A percentile compares a stretch with the other conserved stretches of the same genome.
These are phyloP conservation scores for Mercenaria mercenaria DNA, from an alignment of 1,140 invertebrate species.

Conservation along the genomic window DNA sequence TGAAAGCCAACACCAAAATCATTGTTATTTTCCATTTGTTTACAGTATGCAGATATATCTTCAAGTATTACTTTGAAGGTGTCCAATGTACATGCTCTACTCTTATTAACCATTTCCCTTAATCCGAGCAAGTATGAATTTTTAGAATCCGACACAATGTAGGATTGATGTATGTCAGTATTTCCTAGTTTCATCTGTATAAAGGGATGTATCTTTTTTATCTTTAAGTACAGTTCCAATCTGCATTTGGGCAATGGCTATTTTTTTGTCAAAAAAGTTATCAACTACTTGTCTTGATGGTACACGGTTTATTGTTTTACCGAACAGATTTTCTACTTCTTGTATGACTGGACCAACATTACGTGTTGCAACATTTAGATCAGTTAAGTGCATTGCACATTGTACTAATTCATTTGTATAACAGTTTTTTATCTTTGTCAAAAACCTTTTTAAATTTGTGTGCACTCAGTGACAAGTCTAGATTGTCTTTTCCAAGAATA, in stretches of 20 bases:
- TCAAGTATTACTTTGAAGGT: constrained; percentile 60
- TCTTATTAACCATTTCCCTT: constrained; percentile 65
- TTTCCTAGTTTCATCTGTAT: constrained; percentile 63
- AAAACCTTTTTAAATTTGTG: not conserved
- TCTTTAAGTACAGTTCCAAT: not conserved
- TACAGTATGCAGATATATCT: constrained; percentile 44
- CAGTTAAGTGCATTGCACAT: constrained; percentile 7
- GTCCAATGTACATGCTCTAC: constrained; percentile 39
- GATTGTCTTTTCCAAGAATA: constrained; percentile 1
- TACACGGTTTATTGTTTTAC: constrained; percentile 29
- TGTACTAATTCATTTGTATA: constrained; percentile 16
- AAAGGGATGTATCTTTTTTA: constrained; percentile 35
- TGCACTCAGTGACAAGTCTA: not conserved
- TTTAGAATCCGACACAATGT: constrained; percentile 48
- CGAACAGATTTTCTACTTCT: too few relatives aligned
- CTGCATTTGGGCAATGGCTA: constrained; percentile 52
- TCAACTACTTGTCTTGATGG: constrained; percentile 33
- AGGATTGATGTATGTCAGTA: constrained; percentile 63
- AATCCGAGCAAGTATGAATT: constrained; percentile 64
- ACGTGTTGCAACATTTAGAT: not conserved
- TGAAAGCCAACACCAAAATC: constrained; percentile 29
- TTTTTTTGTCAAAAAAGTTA: constrained; percentile 51
- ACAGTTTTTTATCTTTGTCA: not conserved
- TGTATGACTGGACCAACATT: not conserved
- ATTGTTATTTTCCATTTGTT: not conserved